These are phyloP conservation scores for Bergia puertoricense DNA, from an alignment of 92 coral and sea anemone genomes.

Conservation along the genomic window DNA sequence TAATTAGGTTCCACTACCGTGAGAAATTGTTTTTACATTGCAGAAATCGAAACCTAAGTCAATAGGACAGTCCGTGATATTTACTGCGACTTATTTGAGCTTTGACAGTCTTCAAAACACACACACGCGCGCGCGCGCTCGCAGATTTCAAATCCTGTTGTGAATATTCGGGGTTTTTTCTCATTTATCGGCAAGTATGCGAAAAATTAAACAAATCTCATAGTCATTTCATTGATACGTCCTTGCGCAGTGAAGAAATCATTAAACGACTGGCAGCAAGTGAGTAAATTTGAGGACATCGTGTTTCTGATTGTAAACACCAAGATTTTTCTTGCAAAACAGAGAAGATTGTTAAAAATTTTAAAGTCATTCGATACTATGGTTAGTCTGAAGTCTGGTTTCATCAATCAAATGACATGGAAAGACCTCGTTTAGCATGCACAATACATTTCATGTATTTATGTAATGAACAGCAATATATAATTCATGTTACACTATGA, in stretches of 20 bases:
- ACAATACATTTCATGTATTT: neutral
- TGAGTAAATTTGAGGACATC: no score
- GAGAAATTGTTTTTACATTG: constrained; percentile 24
- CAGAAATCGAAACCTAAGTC: constrained; percentile 26
- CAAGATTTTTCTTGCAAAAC: neutral
- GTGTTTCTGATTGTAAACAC: neutral
- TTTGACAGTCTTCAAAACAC: neutral
- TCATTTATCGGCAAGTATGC: neutral
- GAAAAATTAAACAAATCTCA: neutral
- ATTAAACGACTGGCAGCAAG: neutral
- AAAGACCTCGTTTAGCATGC: neutral
- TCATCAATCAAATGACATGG: neutral
- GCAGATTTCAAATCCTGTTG: neutral
- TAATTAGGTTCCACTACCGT: constrained; percentile 26
- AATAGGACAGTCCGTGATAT: neutral
- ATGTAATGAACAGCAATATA: neutral
- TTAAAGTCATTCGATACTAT: neutral
- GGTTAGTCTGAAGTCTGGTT: neutral
- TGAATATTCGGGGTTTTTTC: neutral
- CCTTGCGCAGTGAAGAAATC: neutral
- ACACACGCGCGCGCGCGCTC: neutral
- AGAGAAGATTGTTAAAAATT: no score
- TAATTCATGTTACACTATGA: neutral
- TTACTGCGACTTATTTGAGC: neutral
- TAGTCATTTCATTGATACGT: neutral